Evolutionary conservation across 2,797 vertebrate genomes (phyloP), one percentile per base, ranked within the genome.

Genomic region (Lacerta viridis): DNA sequence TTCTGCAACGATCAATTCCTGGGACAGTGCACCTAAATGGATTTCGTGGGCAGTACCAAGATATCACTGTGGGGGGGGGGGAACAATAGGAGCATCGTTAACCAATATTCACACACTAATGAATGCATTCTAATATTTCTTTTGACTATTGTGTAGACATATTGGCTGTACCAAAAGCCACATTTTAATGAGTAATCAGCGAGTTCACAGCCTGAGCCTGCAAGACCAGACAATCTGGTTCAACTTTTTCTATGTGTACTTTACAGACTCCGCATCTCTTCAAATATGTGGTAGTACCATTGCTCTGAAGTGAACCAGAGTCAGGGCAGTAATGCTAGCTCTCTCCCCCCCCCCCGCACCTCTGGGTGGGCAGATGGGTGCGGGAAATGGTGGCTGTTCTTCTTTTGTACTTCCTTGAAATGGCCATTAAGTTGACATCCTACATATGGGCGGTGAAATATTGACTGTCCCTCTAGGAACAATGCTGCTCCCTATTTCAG

Each of bases 1-100:
- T 36, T 18, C 77, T 23, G 71, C 85, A 86, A 36, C 43, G 76
- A 71, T 80, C 43, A 39, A 86, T 80, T 69, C 77, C 77, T 36
- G 43, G 33, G 15, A 36, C 36, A 5, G 64, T 39, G 66, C 85
- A 86, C 6, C 36, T 86, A 71, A 80, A 36, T 71, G 85, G 85
- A 80, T 39, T 55, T 18, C 20, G 66, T 71, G 76, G 76, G 43
- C 85, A 86, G 71, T 33, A 36, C 66, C 85, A 86, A 55, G 77
- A 46, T 50, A 80, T 36, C n/a, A 55, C 85, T 86, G 27, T 1
- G 64, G 29, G 10, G 43, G 18, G 23, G 69, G 75, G 41, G 6
- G 7, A 10, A 36, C 9, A 10, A 36, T 1, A 55, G 7, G 46
- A 69, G 50, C 27, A 39, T 59, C 39, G 46, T 71, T 80, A 80